Conservation (phyloP, 2,113 vertebrate genomes). For the Chlorodrepanis virens region DNA sequence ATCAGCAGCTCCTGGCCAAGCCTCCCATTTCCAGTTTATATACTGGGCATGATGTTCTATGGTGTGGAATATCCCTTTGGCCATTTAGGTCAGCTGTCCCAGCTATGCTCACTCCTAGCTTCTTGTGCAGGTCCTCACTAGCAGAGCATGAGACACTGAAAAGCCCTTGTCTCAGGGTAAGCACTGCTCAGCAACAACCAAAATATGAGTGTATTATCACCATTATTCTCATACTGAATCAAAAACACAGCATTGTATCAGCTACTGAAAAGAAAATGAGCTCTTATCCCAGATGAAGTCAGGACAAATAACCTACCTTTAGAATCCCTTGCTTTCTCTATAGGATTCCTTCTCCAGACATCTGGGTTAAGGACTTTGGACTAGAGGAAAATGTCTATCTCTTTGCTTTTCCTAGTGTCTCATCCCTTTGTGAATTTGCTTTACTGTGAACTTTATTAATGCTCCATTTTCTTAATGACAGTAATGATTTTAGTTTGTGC, state of each 20-base stretch:
- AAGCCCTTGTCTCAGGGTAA: background rate
- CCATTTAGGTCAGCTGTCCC: background rate
- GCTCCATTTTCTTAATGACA: background rate
- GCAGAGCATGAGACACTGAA: background rate
- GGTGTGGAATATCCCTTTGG: background rate
- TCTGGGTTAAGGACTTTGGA: background rate
- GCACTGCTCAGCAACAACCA: background rate
- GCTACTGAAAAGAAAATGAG: background rate
- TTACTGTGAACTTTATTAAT: background rate
- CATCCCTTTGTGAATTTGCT: background rate
- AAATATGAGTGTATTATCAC: background rate
- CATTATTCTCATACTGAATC: background rate
- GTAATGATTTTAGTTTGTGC: background rate
- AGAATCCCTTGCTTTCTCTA: background rate
- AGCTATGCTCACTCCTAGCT: background rate
- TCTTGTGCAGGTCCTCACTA: background rate
- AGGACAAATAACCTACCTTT: background rate
- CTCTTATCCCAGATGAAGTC: background rate
- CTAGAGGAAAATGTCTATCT: background rate
- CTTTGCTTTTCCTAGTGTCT: background rate
- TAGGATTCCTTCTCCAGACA: background rate
- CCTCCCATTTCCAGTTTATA: background rate
- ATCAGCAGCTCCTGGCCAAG: background rate
- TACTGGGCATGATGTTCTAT: background rate
- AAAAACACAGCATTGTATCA: background rate